Conservation (phyloP, 2,797 vertebrate species). For the Pangasius larnaudii region DNA sequence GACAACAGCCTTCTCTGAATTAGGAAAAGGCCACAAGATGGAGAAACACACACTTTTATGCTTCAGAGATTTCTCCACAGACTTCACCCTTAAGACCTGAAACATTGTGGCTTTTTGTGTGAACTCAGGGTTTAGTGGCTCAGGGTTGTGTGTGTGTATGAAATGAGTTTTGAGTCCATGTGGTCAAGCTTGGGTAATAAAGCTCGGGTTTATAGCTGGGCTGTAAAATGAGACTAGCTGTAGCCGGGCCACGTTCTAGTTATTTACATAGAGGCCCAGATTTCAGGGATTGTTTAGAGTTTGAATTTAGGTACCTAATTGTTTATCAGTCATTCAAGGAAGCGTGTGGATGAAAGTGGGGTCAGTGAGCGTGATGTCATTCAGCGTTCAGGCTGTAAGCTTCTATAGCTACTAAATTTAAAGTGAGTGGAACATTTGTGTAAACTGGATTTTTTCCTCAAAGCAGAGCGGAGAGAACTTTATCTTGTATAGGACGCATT, state of each 20-base stretch:
- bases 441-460: background rate
- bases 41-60: background rate
- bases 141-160: background rate
- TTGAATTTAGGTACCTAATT: background rate
- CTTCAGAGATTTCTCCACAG: background rate
- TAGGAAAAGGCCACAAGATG: background rate
- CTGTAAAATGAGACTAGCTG: conserved; percentile 26
- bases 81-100: background rate
- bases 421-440: background rate
- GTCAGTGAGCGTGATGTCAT: background rate
- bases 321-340: background rate
- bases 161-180: background rate
- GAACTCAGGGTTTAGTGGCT: background rate
- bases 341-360: background rate
- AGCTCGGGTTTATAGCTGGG: background rate
- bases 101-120: background rate
- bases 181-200: conserved; percentile 25
- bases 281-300: background rate
- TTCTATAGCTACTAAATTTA: background rate
- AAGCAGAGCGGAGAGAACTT: background rate
- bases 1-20: background rate
- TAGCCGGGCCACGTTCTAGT: background rate
- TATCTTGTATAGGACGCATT: background rate
- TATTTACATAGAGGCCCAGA: conserved; percentile 15
- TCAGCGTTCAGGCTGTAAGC: background rate